These are phyloP conservation scores for Prosapia bicincta DNA, from an alignment of 2,888 invertebrate genomes.

Conservation along the genomic window DNA sequence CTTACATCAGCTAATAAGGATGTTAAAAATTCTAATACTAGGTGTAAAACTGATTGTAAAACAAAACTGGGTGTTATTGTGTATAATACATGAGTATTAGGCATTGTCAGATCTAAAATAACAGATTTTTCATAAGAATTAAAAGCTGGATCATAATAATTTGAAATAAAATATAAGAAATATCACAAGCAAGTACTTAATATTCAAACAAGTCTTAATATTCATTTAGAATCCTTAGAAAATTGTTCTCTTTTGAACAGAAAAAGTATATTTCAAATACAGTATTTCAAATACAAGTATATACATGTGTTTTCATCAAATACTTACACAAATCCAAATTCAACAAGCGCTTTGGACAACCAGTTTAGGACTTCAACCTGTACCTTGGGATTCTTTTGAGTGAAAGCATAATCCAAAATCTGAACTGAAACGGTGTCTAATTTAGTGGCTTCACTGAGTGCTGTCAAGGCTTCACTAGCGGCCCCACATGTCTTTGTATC, in stretches of 20 bases:
- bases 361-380: slow-evolving; percentile 81
- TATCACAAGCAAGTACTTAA: no score
- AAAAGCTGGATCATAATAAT: no score
- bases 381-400: slow-evolving; percentile 88
- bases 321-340: slow-evolving; percentile 81
- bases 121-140: no score
- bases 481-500: slow-evolving; percentile 67
- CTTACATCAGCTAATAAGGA: no score
- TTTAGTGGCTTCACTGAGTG: slow-evolving; percentile 73
- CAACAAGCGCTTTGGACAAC: slow-evolving; percentile 72
- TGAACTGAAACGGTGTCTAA: slow-evolving; percentile 70
- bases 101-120: no score
- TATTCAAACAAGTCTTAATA: no score
- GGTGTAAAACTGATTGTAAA: no score
- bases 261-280: not conserved
- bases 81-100: no score
- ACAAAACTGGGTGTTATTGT: no score
- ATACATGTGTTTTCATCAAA: slow-evolving; percentile 10
- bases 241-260: not conserved
- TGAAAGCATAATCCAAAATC: slow-evolving; percentile 70
- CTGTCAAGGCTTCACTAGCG: slow-evolving; percentile 66
- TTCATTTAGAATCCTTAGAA: no score
- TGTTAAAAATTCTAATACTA: no score
- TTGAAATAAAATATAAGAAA: no score
- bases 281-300: not conserved